phyloP scores from a whole-genome alignment of 2,113 vertebrate species.

The Urocitellus parryii region DNA sequence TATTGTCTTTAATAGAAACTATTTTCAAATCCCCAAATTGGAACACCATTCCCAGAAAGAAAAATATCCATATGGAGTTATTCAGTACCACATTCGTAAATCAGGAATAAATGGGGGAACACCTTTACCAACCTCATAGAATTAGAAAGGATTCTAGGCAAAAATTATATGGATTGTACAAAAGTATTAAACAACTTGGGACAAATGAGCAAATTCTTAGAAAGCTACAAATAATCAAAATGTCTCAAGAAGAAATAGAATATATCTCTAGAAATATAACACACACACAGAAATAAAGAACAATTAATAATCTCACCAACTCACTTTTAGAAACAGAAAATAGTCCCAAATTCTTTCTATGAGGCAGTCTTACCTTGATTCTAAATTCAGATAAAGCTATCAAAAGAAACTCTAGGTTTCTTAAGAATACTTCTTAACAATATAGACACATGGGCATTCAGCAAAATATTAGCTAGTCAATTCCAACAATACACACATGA shows the following conservation, averaged over 20 bases:
- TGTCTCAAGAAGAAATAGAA: not conserved
- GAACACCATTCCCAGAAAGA: not conserved
- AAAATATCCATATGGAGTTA: not conserved
- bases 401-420: not conserved
- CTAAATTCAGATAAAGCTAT: not conserved
- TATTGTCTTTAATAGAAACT: not conserved
- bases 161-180: not conserved
- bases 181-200: not conserved
- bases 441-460: not conserved
- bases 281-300: not conserved
- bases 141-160: not conserved
- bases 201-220: not conserved
- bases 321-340: not conserved
- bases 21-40: not conserved
- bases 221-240: not conserved
- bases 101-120: not conserved
- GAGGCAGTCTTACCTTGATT: not conserved
- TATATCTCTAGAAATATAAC: no score
- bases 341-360: not conserved
- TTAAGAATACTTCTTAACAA: not conserved
- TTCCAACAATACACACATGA: not conserved
- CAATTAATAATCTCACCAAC: not conserved
- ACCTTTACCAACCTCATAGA: not conserved
- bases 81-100: not conserved
- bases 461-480: not conserved